A percentile compares a stretch with the other conserved stretches of the same genome.
Evolutionary conservation across 2,888 invertebrate genomes (phyloP).

Genomic region (Patella depressa): DNA sequence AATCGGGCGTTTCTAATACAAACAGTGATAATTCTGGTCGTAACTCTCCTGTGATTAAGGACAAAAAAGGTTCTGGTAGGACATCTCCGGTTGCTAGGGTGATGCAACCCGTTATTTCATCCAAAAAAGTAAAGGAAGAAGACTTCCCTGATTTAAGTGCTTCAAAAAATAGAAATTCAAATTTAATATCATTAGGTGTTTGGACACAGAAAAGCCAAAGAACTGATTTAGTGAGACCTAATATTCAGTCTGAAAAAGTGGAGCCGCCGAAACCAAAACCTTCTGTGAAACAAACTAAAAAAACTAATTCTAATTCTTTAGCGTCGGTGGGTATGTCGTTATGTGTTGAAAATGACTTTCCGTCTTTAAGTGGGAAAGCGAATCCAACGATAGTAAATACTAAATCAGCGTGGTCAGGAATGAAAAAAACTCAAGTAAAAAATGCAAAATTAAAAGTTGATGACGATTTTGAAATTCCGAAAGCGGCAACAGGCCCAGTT

Average conservation of each 20-base stretch:
- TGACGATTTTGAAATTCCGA: background rate
- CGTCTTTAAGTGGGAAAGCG: background rate
- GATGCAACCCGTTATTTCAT: background rate
- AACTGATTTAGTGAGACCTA: conserved; percentile 13
- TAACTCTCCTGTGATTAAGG: conserved; percentile 17
- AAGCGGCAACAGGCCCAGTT: conserved; percentile 1
- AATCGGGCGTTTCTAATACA: conserved; percentile 13
- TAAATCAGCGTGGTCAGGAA: background rate
- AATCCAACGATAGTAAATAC: background rate
- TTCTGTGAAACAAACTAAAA: background rate
- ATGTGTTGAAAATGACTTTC: conserved; percentile 31
- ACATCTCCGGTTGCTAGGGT: background rate
- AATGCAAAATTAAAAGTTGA: conserved; percentile 18
- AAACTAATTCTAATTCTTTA: conserved; percentile 9
- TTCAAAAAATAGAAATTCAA: conserved; percentile 12
- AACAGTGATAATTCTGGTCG: conserved; percentile 15
- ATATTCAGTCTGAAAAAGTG: background rate
- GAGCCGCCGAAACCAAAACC: background rate
- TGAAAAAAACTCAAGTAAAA: conserved; percentile 27
- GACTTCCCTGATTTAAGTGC: conserved; percentile 44
- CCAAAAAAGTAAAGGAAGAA: conserved; percentile 23
- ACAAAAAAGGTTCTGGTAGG: conserved; percentile 11
- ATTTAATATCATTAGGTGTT: conserved; percentile 27
- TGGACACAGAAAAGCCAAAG: conserved; percentile 27
- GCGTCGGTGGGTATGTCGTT: conserved; percentile 21